Evolutionary conservation across 2,797 vertebrate genomes (phyloP), one percentile per base, ranked within the genome.

Genomic region (Gymnoscopelus microlampas): DNA sequence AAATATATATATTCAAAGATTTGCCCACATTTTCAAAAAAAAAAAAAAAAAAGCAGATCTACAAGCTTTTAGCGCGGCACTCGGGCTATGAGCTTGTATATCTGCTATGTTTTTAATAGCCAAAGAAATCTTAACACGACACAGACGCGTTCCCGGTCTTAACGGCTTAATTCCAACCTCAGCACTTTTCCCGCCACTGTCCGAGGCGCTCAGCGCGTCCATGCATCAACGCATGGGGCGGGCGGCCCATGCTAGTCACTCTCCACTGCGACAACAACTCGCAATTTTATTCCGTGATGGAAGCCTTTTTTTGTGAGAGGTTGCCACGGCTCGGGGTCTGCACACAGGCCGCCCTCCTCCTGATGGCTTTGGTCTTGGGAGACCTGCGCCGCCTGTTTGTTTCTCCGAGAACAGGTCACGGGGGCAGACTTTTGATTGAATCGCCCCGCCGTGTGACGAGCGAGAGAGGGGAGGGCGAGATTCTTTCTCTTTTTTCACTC

Each of bases 131-230:
- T 19, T 19, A 1, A 1, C 19, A 19, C 1, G 19, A 19, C 19
- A 19, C 19, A 19, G 19, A 19, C 1, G 19, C 19, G 19, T 19
- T 19, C 19, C 19, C 19, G 19, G 19, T 19, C 19, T 19, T 1
- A 19, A 19, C 1, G 19, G 19, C 19, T 91, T 90, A 79, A 89
- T 90, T 90, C 85, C 88, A 87, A 74, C 87, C 89, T 90, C 91
- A 91, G 89, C 89, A 91, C 88, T 91, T 90, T 89, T 83, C 79
- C 89, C 83, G 82, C 88, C 50, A 81, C 85, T 85, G 89, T 90
- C 89, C 82, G 63, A 88, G 81, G 62, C 81, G 54, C 65, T 89
- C 86, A 78, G 83, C 60, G 84, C 86, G 81, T 88, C 89, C 57
- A 87, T 89, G 88, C 80, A 90, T 90, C 89, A 90, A 74, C 61